A percentile compares a stretch with the other conserved stretches of the same genome.
Evolutionary conservation across 2,888 invertebrate species (phyloP).

Genomic region (Heliconius cydno): DNA sequence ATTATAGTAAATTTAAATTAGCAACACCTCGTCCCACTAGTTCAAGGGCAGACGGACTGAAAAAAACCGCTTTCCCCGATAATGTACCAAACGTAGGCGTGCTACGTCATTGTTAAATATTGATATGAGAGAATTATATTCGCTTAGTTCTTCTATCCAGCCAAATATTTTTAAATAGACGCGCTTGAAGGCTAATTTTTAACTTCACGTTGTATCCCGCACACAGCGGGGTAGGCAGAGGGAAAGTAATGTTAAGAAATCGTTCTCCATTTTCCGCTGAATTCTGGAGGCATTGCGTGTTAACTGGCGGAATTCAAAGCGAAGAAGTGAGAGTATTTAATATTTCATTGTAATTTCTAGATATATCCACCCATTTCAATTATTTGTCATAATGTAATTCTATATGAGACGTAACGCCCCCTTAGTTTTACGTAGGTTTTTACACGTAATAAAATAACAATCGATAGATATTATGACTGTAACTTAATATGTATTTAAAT

Average conservation of each 20-base stretch:
- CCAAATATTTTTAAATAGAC: background rate
- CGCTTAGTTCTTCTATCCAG: background rate
- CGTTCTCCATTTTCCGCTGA: no score
- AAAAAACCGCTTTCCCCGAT: conserved; percentile 51
- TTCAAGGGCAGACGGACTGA: conserved; percentile 62
- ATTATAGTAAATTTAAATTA: conserved; percentile 33
- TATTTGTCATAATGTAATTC: background rate
- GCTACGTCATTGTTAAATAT: conserved; percentile 36
- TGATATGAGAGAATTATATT: conserved; percentile 17
- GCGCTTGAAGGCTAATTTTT: background rate
- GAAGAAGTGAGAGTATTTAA: no score
- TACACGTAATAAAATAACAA: background rate
- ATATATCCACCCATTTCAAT: background rate
- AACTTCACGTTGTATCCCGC: background rate
- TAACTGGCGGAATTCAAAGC: no score
- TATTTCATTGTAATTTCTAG: background rate
- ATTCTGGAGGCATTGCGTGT: no score
- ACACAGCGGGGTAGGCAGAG: background rate
- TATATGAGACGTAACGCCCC: background rate
- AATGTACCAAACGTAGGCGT: conserved; percentile 37
- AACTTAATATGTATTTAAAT: conserved; percentile 9
- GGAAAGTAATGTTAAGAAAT: background rate
- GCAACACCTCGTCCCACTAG: conserved; percentile 53
- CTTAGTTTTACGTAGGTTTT: background rate
- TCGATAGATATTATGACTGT: background rate